phyloP scores from a whole-genome alignment of 2,888 invertebrate genomes.

The Lasioglossum pauxillum region DNA sequence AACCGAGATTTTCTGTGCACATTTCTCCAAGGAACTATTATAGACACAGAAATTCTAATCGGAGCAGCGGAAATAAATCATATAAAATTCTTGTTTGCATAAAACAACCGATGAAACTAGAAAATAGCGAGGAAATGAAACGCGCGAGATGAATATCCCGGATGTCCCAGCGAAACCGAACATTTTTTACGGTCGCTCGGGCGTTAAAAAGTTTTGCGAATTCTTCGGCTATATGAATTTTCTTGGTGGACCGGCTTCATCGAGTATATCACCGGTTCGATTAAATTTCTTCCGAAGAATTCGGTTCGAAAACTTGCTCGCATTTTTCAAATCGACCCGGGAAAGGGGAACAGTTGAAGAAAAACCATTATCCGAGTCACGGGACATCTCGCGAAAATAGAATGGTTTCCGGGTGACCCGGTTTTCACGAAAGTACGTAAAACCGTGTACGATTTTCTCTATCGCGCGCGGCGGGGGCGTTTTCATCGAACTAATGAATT shows the following conservation, averaged over 20 bases:
- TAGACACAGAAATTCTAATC: background rate
- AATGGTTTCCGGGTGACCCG: background rate
- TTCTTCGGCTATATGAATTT: slow-evolving; percentile 6
- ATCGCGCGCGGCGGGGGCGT: background rate
- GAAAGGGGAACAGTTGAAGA: background rate
- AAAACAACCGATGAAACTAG: background rate
- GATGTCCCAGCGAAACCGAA: background rate
- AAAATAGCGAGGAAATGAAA: background rate
- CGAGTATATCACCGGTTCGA: background rate
- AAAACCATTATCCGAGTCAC: background rate
- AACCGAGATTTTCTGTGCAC: slow-evolving; percentile 16
- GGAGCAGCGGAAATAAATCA: background rate
- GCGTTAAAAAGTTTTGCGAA: background rate
- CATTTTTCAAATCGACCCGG: background rate
- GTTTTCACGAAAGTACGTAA: background rate
- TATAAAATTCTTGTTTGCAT: background rate
- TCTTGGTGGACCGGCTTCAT: background rate
- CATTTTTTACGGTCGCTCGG: background rate
- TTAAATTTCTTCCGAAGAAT: background rate
- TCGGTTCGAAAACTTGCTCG: background rate
- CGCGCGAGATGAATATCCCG: background rate
- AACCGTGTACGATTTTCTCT: background rate
- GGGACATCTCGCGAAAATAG: background rate
- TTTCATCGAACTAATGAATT: slow-evolving; percentile 46
- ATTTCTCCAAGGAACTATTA: background rate